Percentiles rank a stretch among this genome's conserved stretches.
Evolutionary conservation across 2,888 invertebrate species (phyloP).

Genomic region (Tenthredo livida): DNA sequence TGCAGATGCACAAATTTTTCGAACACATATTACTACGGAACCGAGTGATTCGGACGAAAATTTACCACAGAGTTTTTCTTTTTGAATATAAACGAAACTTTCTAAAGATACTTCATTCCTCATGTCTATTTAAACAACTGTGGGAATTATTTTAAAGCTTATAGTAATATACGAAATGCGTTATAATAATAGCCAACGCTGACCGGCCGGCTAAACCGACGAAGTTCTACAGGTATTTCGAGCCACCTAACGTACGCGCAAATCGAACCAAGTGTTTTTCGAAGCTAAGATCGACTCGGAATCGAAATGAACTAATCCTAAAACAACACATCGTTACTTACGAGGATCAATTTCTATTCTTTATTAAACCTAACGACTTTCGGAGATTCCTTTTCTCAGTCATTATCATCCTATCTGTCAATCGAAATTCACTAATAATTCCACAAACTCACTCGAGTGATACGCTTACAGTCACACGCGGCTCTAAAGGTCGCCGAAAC

Average conservation of each 20-base stretch:
- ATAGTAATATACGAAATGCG: background rate
- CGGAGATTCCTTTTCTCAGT: no score
- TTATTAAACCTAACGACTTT: background rate
- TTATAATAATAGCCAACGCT: background rate
- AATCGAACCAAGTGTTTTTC: background rate
- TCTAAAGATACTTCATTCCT: background rate
- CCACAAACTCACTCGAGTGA: background rate
- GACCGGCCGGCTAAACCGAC: background rate
- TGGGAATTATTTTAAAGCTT: background rate
- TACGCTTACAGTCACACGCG: conserved; percentile 8
- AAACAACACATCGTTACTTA: conserved; percentile 18
- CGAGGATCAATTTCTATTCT: background rate
- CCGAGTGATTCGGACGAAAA: background rate
- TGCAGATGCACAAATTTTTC: background rate
- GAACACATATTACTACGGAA: background rate
- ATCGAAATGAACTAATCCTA: background rate
- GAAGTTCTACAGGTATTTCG: conserved; percentile 47
- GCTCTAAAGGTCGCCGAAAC: conserved; percentile 35
- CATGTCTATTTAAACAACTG: background rate
- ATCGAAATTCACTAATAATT: background rate
- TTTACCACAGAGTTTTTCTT: background rate
- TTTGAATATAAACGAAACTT: background rate
- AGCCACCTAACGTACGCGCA: background rate
- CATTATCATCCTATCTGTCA: background rate
- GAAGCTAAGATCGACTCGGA: background rate